phyloP scores from a whole-genome alignment of 2,888 invertebrate genomes.

The Drosophila dives region DNA sequence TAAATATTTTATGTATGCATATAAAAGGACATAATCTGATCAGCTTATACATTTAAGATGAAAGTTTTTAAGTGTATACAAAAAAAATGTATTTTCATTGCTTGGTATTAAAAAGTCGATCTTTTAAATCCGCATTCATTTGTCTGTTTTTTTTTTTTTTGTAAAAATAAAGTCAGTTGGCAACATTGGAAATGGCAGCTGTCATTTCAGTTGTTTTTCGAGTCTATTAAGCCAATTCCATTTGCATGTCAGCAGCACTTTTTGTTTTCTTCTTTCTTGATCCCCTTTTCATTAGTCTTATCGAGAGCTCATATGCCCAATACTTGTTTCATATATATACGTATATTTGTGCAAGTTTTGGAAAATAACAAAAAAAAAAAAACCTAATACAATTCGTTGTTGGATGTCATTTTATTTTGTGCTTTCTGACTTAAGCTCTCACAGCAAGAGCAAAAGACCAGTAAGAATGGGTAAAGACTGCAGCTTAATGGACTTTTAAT shows the following conservation, averaged over 20 bases:
- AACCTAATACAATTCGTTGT: slow-evolving; percentile 10
- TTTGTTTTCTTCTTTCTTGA: slow-evolving; percentile 6
- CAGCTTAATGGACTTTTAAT: not conserved
- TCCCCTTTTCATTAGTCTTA: slow-evolving; percentile 22
- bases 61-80: not conserved
- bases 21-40: not conserved
- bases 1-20: not conserved
- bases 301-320: slow-evolving; percentile 22
- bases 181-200: slow-evolving; percentile 43
- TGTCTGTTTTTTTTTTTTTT: not conserved
- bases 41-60: not conserved
- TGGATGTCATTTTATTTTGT: slow-evolving; percentile 6
- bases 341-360: not conserved
- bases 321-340: not conserved
- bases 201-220: slow-evolving; percentile 38
- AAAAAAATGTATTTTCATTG: not conserved
- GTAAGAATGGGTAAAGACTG: not conserved
- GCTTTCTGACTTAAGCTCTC: not conserved
- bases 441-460: not conserved
- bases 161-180: slow-evolving; percentile 29
- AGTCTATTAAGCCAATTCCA: slow-evolving; percentile 67
- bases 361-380: slow-evolving; percentile 10
- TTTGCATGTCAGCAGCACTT: slow-evolving; percentile 55
- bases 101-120: not conserved
- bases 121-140: not conserved